These are phyloP conservation scores for Pycnomerus fuliginosus DNA, from an alignment of 2,888 invertebrate species.

Conservation along the genomic window DNA sequence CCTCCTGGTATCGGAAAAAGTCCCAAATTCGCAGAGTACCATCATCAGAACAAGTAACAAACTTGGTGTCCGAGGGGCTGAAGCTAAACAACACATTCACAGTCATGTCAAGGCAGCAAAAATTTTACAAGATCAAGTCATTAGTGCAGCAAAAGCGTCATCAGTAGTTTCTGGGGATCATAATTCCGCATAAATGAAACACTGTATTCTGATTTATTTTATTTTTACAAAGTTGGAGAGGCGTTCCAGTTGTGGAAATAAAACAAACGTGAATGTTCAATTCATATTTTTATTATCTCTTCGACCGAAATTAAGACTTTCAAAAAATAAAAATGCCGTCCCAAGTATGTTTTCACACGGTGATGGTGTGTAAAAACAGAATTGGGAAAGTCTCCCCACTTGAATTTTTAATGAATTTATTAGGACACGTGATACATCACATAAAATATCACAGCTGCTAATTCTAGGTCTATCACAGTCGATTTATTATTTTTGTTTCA, in stretches of 20 bases:
- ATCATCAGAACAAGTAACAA: conserved; percentile 99
- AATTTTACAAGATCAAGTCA: conserved; percentile 19
- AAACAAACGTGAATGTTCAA: conserved; percentile 37
- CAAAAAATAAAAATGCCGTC: conserved; percentile 47
- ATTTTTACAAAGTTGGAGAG: conserved; percentile 20
- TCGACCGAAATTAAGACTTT: conserved; percentile 6
- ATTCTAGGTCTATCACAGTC: conserved; percentile 34
- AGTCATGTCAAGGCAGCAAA: conserved; percentile 18
- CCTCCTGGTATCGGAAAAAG: conserved; percentile 95
- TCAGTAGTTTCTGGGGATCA: conserved; percentile 6
- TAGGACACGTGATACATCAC: conserved; percentile 43
- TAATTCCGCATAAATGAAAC: conserved; percentile 20
- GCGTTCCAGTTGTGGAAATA: conserved; percentile 38
- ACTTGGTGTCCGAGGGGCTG: conserved; percentile 97
- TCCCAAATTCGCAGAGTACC: conserved; percentile 99
- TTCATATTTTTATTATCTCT: conserved; percentile 32
- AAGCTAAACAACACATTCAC: conserved; percentile 67
- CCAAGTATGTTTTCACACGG: conserved; percentile 38
- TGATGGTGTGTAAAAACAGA: conserved; percentile 41
- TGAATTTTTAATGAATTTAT: conserved; percentile 46
- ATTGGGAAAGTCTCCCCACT: conserved; percentile 44
- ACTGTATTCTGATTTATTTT: conserved; percentile 25
- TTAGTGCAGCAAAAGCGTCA: conserved; percentile 32
- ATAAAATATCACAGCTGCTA: conserved; percentile 42
- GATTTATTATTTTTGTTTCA: conserved; percentile 23